phyloP scores from a whole-genome alignment of 2,797 vertebrate species.

The Merluccius polli region DNA sequence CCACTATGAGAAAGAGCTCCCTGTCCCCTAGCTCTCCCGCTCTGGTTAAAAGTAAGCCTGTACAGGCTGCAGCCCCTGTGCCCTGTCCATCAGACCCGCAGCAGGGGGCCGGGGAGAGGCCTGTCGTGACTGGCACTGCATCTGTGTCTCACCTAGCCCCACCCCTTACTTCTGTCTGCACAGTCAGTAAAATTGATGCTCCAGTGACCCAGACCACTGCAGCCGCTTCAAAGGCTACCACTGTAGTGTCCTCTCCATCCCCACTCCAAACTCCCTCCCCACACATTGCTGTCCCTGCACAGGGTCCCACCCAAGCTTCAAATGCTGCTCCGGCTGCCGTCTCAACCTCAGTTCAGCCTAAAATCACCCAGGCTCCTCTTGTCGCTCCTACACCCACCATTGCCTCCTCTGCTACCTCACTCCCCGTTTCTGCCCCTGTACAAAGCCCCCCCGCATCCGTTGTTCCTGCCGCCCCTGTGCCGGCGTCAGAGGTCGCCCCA shows the following conservation, averaged over 20 bases:
- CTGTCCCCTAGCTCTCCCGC: slow-evolving; percentile 71
- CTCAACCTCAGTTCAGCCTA: slow-evolving; percentile 40
- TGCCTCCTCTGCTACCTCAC: slow-evolving; percentile 49
- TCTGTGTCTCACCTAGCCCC: slow-evolving; percentile 39
- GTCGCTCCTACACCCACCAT: slow-evolving; percentile 42
- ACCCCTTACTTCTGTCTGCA: slow-evolving; percentile 41
- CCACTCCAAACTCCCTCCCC: slow-evolving; percentile 26
- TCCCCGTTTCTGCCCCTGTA: slow-evolving; percentile 47
- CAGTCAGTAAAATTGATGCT: slow-evolving; percentile 52
- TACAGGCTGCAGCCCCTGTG: slow-evolving; percentile 74
- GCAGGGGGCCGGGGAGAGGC: slow-evolving; percentile 72
- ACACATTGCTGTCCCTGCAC: slow-evolving; percentile 42
- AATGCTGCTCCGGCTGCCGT: slow-evolving; percentile 38
- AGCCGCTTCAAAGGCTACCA: slow-evolving; percentile 37
- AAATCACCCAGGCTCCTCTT: slow-evolving; percentile 46
- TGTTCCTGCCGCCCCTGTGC: slow-evolving; percentile 51
- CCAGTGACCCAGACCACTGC: slow-evolving; percentile 34
- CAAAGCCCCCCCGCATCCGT: slow-evolving; percentile 59
- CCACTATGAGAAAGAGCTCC: slow-evolving; percentile 78
- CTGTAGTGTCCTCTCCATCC: slow-evolving; percentile 48
- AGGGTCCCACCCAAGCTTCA: slow-evolving; percentile 40
- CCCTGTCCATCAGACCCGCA: slow-evolving; percentile 72
- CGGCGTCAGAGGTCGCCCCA: slow-evolving; percentile 48
- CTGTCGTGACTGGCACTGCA: slow-evolving; percentile 42
- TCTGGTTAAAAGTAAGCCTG: slow-evolving; percentile 78